phyloP scores from a whole-genome alignment of 1,140 invertebrate species.

The Panagrolaimus sp. region DNA sequence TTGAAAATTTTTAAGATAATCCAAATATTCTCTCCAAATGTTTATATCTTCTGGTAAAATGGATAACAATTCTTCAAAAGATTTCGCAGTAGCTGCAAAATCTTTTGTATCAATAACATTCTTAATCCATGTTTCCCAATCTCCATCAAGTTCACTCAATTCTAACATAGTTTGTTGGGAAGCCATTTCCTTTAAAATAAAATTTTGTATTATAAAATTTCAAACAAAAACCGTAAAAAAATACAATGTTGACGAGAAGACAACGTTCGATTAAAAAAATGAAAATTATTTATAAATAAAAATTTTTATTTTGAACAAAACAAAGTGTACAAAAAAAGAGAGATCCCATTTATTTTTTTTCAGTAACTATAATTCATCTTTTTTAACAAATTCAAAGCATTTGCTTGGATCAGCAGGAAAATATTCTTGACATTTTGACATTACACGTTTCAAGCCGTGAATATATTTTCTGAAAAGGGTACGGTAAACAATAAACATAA shows the following conservation, averaged over 20 bases:
- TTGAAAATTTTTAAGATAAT: slow-evolving; percentile 10
- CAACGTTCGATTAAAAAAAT: no score
- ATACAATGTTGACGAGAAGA: no score
- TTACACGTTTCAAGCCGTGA: slow-evolving; percentile 66
- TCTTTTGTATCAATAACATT: neutral
- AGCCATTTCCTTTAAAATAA: no score
- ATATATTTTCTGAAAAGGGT: slow-evolving; percentile 46
- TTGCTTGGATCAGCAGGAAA: slow-evolving; percentile 92
- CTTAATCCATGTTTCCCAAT: neutral
- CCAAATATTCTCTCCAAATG: slow-evolving; percentile 18
- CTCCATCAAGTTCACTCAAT: no score
- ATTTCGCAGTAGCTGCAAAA: neutral
- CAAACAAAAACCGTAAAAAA: no score
- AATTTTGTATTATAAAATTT: no score
- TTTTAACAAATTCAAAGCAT: slow-evolving; percentile 78
- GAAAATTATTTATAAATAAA: no score
- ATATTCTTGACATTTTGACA: slow-evolving; percentile 86
- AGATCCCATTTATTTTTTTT: no score
- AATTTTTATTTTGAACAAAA: no score
- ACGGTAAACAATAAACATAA: slow-evolving; percentile 20
- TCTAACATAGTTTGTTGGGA: no score
- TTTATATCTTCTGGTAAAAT: neutral
- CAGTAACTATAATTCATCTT: no score
- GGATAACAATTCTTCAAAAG: neutral
- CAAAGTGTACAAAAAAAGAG: no score